Base-by-base conservation (phyloP, 2,888 invertebrate genomes). In the Proisotoma minuta region DNA sequence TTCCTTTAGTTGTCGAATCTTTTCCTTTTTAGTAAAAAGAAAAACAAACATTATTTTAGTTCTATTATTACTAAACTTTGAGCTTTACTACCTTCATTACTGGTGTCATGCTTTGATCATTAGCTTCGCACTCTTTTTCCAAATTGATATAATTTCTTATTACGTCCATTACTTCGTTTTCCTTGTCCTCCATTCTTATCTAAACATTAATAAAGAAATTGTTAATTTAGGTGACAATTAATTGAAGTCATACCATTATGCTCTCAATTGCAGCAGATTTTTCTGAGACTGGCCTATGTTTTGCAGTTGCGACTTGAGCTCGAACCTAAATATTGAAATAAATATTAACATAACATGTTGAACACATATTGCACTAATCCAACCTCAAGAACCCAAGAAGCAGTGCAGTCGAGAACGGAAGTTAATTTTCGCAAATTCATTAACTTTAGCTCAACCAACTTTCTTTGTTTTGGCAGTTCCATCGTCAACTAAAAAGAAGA, bases 91-190 rank as follows among this genome's bases (percentile, higher is more conserved):
- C 81, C 75, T 80, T 79, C 70, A 81, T 76, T 74, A 80, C 79
- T 1, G 77, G 75, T 53, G 81, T 80, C 65, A 81, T 78, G 3
- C 78, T 77, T 67, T 81, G 80, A 62, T 78, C 79, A 10, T 78
- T 79, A 5, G 77, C 78, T 74, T 79, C 78, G 69, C 81, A 81
- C 69, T 81, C 81, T 70, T 81, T 80, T 66, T 85, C 85, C 73
- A 86, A 77, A 77, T 84, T 84, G 58, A 82, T 83, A 77, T 82
- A 85, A 77, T 84, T 84, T 76, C 84, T 84, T 51, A 85, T 75
- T 49, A 84, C 81, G 72, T 85, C 85, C 72, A 81, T 82, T 43
- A 85, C 81, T 75, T 85, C 84, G 64, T 81, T 78, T 75, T 83
- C 83, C 56, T 81, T 82, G 72, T 84, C 84, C 63, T 77, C 75